Evolutionary conservation across 2,797 vertebrate species (phyloP).

Genomic region (Peromyscus aztecus): DNA sequence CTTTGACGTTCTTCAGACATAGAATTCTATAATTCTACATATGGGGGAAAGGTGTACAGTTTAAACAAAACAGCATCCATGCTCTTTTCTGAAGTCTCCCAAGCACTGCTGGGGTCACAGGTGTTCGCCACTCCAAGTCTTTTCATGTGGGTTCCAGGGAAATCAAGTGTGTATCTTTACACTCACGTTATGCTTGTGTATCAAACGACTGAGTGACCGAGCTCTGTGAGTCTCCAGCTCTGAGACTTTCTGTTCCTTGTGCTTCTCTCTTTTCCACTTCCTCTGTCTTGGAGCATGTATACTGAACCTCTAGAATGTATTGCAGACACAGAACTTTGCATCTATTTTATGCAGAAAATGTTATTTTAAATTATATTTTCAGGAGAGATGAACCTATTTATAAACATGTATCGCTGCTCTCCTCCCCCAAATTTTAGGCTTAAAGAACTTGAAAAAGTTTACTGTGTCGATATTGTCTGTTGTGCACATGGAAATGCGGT

Average conservation of each 20-base stretch:
- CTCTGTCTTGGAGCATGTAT: not conserved
- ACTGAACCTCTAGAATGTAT: not conserved
- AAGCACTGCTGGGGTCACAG: not conserved
- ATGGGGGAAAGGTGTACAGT: not conserved
- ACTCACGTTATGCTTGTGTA: not conserved
- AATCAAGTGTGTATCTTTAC: not conserved
- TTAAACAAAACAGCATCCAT: not conserved
- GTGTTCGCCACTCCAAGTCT: not conserved
- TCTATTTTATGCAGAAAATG: slow-evolving; percentile 24
- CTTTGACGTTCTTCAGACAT: not conserved
- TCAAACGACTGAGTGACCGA: not conserved
- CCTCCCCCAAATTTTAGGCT: slow-evolving; percentile 41
- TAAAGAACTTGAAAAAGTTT: slow-evolving; percentile 43
- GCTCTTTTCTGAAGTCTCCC: not conserved
- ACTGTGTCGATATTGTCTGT: not conserved
- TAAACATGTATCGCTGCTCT: not conserved
- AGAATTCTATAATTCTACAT: not conserved
- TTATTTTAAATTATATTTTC: slow-evolving; percentile 30
- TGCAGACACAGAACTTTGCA: not conserved
- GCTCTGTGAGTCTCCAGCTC: not conserved
- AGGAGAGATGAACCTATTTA: not conserved
- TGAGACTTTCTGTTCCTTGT: not conserved
- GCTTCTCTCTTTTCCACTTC: not conserved
- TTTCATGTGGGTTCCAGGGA: not conserved
- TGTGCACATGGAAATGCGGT: slow-evolving; percentile 39